Percentiles rank a stretch among this genome's conserved stretches.
These are phyloP conservation scores for Malacoraja senta DNA, from an alignment of 2,797 vertebrate genomes.

Conservation along the genomic window DNA sequence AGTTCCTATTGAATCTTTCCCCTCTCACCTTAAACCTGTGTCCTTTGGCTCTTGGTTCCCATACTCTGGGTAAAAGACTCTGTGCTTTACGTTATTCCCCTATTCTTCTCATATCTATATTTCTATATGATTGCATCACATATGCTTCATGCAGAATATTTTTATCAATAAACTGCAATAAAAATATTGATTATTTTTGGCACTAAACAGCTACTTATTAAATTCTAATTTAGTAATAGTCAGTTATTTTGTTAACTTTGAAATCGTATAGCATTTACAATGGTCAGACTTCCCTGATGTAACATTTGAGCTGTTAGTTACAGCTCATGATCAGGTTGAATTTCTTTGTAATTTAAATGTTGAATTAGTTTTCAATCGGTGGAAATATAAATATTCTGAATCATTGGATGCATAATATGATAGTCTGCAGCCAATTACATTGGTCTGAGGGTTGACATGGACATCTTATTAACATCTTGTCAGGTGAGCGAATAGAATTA, in stretches of 20 bases:
- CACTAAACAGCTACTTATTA: not conserved
- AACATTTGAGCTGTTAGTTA: not conserved
- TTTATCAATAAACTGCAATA: too few species aligned
- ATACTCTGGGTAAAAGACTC: too few species aligned
- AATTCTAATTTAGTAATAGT: not conserved
- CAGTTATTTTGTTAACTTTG: not conserved
- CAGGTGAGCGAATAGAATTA: conserved; percentile 6
- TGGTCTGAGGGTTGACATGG: conserved; percentile 5
- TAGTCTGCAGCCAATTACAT: not conserved
- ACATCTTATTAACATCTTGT: conserved; percentile 16
- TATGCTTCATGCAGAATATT: too few species aligned
- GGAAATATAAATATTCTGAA: not conserved
- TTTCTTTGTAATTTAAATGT: not conserved
- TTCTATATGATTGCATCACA: too few species aligned
- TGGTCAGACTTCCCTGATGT: not conserved
- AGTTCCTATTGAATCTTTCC: too few species aligned
- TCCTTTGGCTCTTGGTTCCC: too few species aligned
- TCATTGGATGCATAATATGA: not conserved
- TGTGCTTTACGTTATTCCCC: too few species aligned
- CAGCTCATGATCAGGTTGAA: not conserved
- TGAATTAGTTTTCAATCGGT: not conserved
- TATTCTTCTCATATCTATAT: too few species aligned
- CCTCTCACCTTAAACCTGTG: too few species aligned
- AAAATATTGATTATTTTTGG: too few species aligned
- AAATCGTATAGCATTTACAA: not conserved